These are phyloP conservation scores for Poeciliopsis prolifica DNA, from an alignment of 2,113 vertebrate genomes.

Conservation along the genomic window DNA sequence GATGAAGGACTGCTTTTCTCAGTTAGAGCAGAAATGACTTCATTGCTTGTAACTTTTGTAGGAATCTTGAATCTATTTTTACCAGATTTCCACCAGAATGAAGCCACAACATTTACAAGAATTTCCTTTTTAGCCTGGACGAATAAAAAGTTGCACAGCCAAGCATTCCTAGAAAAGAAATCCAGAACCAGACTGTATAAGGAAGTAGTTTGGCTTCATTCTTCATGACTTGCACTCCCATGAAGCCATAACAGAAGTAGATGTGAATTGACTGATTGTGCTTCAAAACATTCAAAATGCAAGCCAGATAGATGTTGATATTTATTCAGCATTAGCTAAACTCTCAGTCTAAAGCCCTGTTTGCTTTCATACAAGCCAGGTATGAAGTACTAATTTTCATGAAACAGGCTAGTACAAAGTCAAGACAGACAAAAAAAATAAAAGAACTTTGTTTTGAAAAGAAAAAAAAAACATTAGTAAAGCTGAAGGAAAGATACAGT, in stretches of 20 bases:
- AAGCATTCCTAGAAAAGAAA: constrained; percentile 32
- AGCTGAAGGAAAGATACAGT: too few relatives aligned
- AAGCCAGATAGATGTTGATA: constrained; percentile 58
- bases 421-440: background rate
- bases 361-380: constrained; percentile 8
- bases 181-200: constrained; percentile 16
- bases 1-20: background rate
- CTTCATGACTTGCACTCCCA: constrained; percentile 28
- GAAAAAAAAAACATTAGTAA: background rate
- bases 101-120: constrained; percentile 31
- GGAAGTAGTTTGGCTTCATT: constrained; percentile 26
- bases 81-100: constrained; percentile 20
- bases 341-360: constrained; percentile 2
- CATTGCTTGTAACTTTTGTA: background rate
- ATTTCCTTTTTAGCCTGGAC: constrained; percentile 25
- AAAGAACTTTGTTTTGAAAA: background rate
- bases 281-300: constrained; percentile 25
- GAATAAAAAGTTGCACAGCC: constrained; percentile 17
- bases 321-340: constrained; percentile 49
- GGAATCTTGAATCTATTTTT: constrained; percentile 9
- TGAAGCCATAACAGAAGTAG: constrained; percentile 39
- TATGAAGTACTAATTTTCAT: background rate
- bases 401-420: constrained; percentile 1
- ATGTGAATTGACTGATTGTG: constrained; percentile 35
- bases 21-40: background rate